Evolutionary conservation across 2,888 invertebrate species (phyloP), one percentile per base, ranked within the genome.

Genomic region (Hydrotaea diabolus): DNA sequence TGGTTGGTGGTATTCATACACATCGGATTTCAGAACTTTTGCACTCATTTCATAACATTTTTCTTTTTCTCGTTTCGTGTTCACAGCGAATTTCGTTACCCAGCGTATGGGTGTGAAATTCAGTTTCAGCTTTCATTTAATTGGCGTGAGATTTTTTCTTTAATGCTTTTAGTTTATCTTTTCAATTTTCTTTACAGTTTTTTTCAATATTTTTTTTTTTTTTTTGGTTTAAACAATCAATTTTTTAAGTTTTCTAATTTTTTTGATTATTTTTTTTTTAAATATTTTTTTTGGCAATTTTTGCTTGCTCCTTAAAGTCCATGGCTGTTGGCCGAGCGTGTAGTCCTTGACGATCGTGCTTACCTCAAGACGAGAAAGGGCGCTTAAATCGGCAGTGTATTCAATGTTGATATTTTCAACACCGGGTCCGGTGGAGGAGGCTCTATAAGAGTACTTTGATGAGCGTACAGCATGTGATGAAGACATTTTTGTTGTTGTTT

Each of bases 281-380:
- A 75, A 15, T 62, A 72, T 73, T 39, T 72, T 55, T 26, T 75
- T 26, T 64, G 13, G 31, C 7, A 19, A 64, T 55, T 19, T 23
- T 62, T n/a, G 80, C 49, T 13, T 8, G 39, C 39, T 39, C 39
- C 39, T 71, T 36, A 23, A 17, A 64, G 19, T 55, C 46, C 26
- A 46, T 46, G 53, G 21, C 23, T 66, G 83, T 80, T 77, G 31
- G 31, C 31, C 7, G 31, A 31, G 31, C 7, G 31, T 2, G 2
- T 31, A 31, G 31, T 31, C 31, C 31, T 31, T 31, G 31, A 2
- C 7, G 31, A 31, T 43, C 78, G 73, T 92, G 91, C 94, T 94
- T 96, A 98, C 98, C 97, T 98, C 98, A 94, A 98, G 96, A 93
- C 98, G 96, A 94, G 97, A 96, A 93, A 98, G 96, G 93, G 97